Base-by-base conservation (phyloP, 1,140 invertebrate species). In the Drosophila navojoa region DNA sequence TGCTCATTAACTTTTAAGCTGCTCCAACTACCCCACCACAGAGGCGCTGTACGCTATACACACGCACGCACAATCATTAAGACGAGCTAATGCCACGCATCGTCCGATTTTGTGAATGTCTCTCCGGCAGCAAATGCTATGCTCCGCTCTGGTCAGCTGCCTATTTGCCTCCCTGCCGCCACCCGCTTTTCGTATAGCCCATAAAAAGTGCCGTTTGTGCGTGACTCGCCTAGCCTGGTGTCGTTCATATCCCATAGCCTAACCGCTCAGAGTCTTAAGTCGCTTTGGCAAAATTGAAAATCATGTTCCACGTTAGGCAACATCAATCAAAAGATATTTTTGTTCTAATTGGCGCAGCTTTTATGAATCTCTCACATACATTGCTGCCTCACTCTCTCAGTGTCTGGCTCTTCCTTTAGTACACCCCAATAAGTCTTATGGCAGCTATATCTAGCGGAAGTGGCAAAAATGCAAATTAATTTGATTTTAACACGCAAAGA, bases 1-100 rank as follows among this genome's bases (percentile, higher is more conserved):
- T 74, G 71, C 70, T 76, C 60, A 75, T 75, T 75, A 75, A 71
- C 47, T 71, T 74, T 53, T 74, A 74, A 70, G 72, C 68, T 62
- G 72, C 59, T 53, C 49, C 67, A 73, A 69, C 71, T 73, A 73
- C 71, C 63, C 55, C 70, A 67, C 47, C 45, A n/a, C 61, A 63
- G 32, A 68, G 35, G n/a, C n/a, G n/a, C n/a, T n/a, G n/a, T n/a
- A n/a, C 6, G 32, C 42, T 35, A 35, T 35, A 22, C 53, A 25
- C 44, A 50, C 53, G 40, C 45, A 42, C 27, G 11, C 11, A 52
- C 9, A 29, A 52, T 38, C 44, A 71, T 63, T 71, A 50, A 72
- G 71, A 73, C 71, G 64, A 73, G 71, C 52, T 73, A 69, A 69
- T 55, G 64, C 71, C 63, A 68, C 71, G 64, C 64, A 73, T 69